Base-by-base conservation (phyloP, 2,113 vertebrate genomes). In the Todiramphus chloris region DNA sequence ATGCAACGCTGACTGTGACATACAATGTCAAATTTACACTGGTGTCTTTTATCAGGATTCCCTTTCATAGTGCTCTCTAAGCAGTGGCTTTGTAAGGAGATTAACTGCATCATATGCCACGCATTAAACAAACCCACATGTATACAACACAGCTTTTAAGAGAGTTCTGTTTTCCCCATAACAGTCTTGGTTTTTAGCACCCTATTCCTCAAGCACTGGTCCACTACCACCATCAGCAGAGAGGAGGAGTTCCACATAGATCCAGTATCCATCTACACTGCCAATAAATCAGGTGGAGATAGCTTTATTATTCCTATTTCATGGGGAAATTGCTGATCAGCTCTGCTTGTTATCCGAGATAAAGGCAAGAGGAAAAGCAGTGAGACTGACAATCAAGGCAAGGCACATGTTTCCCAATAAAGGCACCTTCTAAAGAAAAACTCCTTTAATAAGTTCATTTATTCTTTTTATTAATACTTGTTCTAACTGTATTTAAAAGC, bases 41-140 rank as follows among this genome's bases (percentile, higher is more conserved):
- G 83, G 59, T 92, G 92, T 86, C 86, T 96, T 93, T 94, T 96
- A 92, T 95, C 92, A 89, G 89, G 69, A 95, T 97, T 91, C 94
- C 89, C 92, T 95, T 88, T 92, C 83, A 90, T 93, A 96, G 83
- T 94, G 81, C 94, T 96, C 86, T 95, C 92, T 95, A 96, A 96
- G 95, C 89, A 96, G 79, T 84, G 89, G 89, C 88, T 94, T 75
- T 94, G 81, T 96, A 96, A 95, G 88, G 81, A 94, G 86, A 92
- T 96, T 96, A 95, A 85, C 83, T 95, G 88, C 87, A 94, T 96
- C 91, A 88, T 95, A 97, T 93, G 85, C 37, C 91, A 95, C 77
- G 79, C 93, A 93, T 96, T 96, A 94, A 96, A 96, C 91, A 96
- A 96, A 90, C 86, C 28, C 81, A 76, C 81, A 87, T 66, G 75